A percentile compares a stretch with the other conserved stretches of the same genome.
phyloP scores from a whole-genome alignment of 2,888 invertebrate genomes.

The Xanthia togata region DNA sequence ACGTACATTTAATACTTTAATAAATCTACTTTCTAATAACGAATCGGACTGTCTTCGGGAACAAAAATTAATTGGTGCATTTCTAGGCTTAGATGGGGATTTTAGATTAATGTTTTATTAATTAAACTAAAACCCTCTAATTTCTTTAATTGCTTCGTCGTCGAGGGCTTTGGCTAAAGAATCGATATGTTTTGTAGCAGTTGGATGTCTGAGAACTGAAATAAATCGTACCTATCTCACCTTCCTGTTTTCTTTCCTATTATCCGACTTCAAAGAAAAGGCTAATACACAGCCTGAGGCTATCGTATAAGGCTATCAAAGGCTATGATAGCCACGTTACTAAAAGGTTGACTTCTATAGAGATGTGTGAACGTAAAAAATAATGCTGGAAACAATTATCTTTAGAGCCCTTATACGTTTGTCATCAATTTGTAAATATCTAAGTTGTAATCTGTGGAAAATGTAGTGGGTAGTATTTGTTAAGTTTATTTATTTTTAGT shows the following conservation, averaged over 20 bases:
- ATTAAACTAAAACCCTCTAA: conserved; percentile 16
- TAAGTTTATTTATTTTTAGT: too few species aligned
- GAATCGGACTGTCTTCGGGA: not conserved
- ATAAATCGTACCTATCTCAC: conserved; percentile 8
- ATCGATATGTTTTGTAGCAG: conserved; percentile 19
- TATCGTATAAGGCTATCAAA: not conserved
- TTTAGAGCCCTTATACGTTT: not conserved
- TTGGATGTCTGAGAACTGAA: conserved; percentile 18
- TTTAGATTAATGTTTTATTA: conserved; percentile 28
- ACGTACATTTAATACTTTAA: not conserved
- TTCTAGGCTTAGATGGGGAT: conserved; percentile 14
- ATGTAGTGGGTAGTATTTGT: too few species aligned
- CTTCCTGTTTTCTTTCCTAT: conserved; percentile 6
- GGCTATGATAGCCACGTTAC: not conserved
- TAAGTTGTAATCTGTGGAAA: too few species aligned
- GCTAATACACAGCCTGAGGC: not conserved
- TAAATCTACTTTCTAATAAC: conserved; percentile 8
- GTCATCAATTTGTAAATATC: too few species aligned
- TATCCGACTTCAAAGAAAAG: not conserved
- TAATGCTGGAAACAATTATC: not conserved
- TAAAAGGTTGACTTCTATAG: not conserved
- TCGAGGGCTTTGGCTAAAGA: conserved; percentile 6
- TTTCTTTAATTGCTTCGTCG: conserved; percentile 22
- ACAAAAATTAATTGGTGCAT: conserved; percentile 12
- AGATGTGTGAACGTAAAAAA: not conserved